Conservation (phyloP, 2,113 vertebrate genomes). For the Puntigrus tetrazona region DNA sequence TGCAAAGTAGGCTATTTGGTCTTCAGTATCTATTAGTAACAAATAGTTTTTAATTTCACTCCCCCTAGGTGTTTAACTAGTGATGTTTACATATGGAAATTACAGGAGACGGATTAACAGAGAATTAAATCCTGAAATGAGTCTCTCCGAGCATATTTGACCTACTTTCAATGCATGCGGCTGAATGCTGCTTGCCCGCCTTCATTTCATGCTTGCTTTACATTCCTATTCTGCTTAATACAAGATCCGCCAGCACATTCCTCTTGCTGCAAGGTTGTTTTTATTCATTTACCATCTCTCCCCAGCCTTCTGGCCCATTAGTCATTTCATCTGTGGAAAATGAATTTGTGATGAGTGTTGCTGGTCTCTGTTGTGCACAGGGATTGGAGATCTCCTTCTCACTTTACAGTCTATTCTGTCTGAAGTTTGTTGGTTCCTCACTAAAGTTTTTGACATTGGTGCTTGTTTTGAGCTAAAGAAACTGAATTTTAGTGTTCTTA, state of each 20-base stretch:
- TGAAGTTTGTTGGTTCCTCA: background rate
- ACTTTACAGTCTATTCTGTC: constrained; percentile 3
- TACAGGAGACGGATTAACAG: constrained; percentile 24
- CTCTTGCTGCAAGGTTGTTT: constrained; percentile 46
- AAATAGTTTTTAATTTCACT: constrained; percentile 16
- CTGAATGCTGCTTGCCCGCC: constrained; percentile 7
- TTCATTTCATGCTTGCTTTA: constrained; percentile 56
- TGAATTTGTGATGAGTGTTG: constrained; percentile 55
- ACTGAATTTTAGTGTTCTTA: background rate
- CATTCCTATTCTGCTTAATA: constrained; percentile 28
- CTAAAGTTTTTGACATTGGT: background rate
- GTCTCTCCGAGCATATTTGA: constrained; percentile 31
- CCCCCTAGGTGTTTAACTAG: constrained; percentile 1
- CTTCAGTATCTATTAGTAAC: constrained; percentile 57
- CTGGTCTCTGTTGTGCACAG: constrained; percentile 36
- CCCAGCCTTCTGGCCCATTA: constrained; percentile 56
- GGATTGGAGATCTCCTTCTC: background rate
- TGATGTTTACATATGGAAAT: constrained; percentile 30
- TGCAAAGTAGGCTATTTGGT: constrained; percentile 16
- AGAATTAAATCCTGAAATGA: constrained; percentile 31
- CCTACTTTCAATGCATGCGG: constrained; percentile 33
- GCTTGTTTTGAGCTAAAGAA: background rate
- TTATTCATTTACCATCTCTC: constrained; percentile 52
- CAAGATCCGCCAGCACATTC: constrained; percentile 23
- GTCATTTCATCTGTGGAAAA: constrained; percentile 61